Conservation (phyloP, 37 sponge, comb jelly and placozoan genomes). For the Spongilla lacustris region DNA sequence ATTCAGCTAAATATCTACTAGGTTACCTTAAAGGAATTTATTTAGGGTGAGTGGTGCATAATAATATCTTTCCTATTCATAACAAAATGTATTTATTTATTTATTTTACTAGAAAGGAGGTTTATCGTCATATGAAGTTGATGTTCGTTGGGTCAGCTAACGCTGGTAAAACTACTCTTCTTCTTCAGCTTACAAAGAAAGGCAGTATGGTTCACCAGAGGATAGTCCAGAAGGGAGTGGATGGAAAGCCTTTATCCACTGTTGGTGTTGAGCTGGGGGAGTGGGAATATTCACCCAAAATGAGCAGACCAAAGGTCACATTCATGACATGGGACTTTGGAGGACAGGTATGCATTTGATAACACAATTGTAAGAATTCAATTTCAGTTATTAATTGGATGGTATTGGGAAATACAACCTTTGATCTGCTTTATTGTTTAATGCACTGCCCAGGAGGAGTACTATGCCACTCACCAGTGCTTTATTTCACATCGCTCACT, state of each 20-base stretch:
- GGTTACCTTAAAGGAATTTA: constrained; percentile 54
- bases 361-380: no score
- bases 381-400: no score
- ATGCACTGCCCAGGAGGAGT: constrained; percentile 73
- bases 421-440: no score
- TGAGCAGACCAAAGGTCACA: constrained; percentile 49
- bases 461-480: constrained; percentile 95
- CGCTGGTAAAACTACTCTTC: constrained; percentile 83
- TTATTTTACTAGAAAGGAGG: constrained; percentile 34
- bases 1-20: constrained; percentile 25
- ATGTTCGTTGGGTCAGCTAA: constrained; percentile 81
- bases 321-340: constrained; percentile 96
- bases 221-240: constrained; percentile 40
- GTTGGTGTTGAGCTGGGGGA: constrained; percentile 84
- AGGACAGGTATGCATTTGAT: constrained; percentile 86
- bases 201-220: constrained; percentile 53
- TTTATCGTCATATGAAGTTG: constrained; percentile 80
- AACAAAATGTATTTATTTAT: no score
- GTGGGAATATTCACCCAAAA: constrained; percentile 59
- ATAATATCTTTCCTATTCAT: no score
- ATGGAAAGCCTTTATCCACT: constrained; percentile 68
- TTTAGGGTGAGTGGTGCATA: constrained; percentile 57
- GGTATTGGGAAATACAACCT: no score
- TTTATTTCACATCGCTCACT: constrained; percentile 81
- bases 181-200: constrained; percentile 61